Conservation (phyloP, 2,888 invertebrate species). For the Xylocampa areola region DNA sequence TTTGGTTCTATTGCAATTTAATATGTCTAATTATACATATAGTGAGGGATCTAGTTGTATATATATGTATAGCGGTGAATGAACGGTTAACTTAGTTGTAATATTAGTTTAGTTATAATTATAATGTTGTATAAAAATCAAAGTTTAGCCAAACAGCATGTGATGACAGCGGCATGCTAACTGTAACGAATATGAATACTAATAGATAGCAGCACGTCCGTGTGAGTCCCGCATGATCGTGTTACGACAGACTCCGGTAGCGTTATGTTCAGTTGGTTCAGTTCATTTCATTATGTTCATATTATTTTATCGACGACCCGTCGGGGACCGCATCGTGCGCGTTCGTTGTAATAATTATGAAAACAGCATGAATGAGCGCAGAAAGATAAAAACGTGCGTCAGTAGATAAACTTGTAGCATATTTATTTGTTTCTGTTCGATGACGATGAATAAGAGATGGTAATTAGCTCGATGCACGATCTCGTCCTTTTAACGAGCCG, state of each 20-base stretch:
- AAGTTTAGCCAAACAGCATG: constrained; percentile 28
- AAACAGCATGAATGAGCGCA: no score
- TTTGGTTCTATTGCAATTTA: constrained; percentile 30
- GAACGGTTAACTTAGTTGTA: constrained; percentile 13
- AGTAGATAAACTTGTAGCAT: constrained; percentile 32
- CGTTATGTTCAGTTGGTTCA: constrained; percentile 49
- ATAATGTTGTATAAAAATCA: constrained; percentile 14
- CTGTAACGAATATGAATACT: constrained; percentile 22
- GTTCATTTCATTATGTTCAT: constrained; percentile 58
- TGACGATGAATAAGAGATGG: not conserved
- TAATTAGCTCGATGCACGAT: not conserved
- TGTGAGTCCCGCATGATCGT: constrained; percentile 51
- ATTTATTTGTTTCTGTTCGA: not conserved
- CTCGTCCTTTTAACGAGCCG: not conserved
- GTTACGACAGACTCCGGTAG: constrained; percentile 47
- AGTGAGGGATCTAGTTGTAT: constrained; percentile 14
- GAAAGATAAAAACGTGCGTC: not conserved
- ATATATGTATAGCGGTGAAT: constrained; percentile 20
- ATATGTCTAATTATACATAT: constrained; percentile 14
- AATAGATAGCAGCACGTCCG: constrained; percentile 22
- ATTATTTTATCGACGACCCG: constrained; percentile 47
- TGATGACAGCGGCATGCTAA: constrained; percentile 36
- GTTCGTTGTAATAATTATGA: no score
- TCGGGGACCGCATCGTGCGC: constrained; percentile 43
- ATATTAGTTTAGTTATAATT: constrained; percentile 8